Evolutionary conservation across 2,797 vertebrate species (phyloP).

Genomic region (Arctocebus calabarensis): DNA sequence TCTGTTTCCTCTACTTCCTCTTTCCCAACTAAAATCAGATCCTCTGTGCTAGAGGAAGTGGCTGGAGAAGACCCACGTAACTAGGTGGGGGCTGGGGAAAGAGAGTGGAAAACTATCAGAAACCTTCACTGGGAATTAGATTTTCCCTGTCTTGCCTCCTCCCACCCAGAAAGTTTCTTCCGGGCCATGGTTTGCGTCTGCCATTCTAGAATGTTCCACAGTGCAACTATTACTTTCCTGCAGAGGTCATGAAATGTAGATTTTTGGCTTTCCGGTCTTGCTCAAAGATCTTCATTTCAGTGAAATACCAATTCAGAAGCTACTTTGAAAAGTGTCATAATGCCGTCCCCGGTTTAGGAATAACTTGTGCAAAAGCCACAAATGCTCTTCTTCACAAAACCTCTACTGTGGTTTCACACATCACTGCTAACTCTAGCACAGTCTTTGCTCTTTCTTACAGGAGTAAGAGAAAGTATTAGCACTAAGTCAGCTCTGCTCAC

Average conservation of each 20-base stretch:
- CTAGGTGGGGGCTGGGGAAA: background rate
- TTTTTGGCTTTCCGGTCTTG: conserved; percentile 64
- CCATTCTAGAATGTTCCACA: conserved; percentile 81
- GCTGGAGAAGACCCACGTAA: conserved; percentile 30
- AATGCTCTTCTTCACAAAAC: conserved; percentile 69
- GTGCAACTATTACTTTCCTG: conserved; percentile 80
- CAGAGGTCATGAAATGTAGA: conserved; percentile 64
- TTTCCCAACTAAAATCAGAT: conserved; percentile 30
- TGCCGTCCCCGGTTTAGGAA: conserved; percentile 78
- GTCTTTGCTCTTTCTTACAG: conserved; percentile 75
- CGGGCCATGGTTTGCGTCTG: conserved; percentile 57
- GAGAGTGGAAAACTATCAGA: conserved; percentile 67
- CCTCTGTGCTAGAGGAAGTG: background rate
- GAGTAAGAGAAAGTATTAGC: conserved; percentile 82
- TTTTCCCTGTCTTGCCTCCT: conserved; percentile 62
- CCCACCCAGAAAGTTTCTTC: conserved; percentile 71
- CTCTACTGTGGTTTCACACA: conserved; percentile 80
- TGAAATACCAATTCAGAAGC: conserved; percentile 75
- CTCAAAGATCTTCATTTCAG: conserved; percentile 73
- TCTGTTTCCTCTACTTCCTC: conserved; percentile 41
- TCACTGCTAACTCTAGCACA: conserved; percentile 68
- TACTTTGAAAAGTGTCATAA: conserved; percentile 73
- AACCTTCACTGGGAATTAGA: conserved; percentile 72
- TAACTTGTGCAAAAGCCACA: conserved; percentile 81
- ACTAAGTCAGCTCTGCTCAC: conserved; percentile 69